phyloP scores from a whole-genome alignment of 1,140 invertebrate species.

The Anoplolepis gracilipes region DNA sequence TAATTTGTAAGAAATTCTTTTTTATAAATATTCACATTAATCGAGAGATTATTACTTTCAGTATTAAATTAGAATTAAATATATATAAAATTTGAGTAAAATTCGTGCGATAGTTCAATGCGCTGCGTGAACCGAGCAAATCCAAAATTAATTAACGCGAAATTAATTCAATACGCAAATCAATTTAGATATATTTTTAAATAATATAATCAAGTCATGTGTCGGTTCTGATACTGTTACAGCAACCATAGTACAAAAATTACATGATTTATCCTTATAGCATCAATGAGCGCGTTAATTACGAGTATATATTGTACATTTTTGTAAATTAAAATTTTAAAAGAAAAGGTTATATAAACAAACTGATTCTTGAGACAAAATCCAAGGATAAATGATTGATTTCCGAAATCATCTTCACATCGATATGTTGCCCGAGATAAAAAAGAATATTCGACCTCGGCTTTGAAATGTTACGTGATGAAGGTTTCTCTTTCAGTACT shows the following conservation, averaged over 20 bases:
- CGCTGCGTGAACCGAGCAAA: not conserved
- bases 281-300: not conserved
- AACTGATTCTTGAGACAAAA: not conserved
- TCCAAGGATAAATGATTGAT: conserved; percentile 13
- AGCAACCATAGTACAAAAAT: not conserved
- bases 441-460: not conserved
- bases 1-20: not conserved
- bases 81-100: not conserved
- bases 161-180: not conserved
- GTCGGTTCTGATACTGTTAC: not conserved
- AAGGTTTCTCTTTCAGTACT: not conserved
- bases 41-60: not conserved
- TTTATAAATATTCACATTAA: not conserved
- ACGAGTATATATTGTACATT: not conserved
- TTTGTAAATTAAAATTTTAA: not conserved
- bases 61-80: not conserved
- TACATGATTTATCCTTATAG: not conserved
- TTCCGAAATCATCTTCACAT: too few species aligned
- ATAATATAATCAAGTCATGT: not conserved
- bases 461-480: conserved; percentile 14
- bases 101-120: not conserved
- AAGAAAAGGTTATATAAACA: not conserved
- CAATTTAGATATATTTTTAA: not conserved
- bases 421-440: not conserved
- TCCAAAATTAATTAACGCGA: not conserved